A percentile compares a stretch with the other conserved stretches of the same genome.
These are phyloP conservation scores for Platyura marginata DNA, from an alignment of 1,140 invertebrate species.

Conservation along the genomic window DNA sequence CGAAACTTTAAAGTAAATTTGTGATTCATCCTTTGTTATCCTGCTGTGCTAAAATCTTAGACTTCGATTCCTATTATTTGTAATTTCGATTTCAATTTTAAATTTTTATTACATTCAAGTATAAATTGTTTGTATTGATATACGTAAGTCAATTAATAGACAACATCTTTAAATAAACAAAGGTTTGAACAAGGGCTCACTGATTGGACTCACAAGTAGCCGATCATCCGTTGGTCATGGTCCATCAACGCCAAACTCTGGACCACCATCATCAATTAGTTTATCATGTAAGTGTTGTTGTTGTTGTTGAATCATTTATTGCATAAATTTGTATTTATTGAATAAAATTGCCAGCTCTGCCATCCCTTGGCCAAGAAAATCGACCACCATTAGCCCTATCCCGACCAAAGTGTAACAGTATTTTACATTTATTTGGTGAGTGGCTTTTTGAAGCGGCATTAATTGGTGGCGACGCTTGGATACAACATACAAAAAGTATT, in stretches of 20 bases:
- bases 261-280: conserved; percentile 44
- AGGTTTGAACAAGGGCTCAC: conserved; percentile 62
- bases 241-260: conserved; percentile 45
- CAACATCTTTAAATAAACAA: conserved; percentile 6
- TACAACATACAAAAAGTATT: conserved; percentile 32
- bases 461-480: conserved; percentile 51
- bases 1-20: no score
- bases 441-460: conserved; percentile 94
- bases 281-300: conserved; percentile 34
- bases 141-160: no score
- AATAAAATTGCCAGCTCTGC: conserved; percentile 12
- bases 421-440: conserved; percentile 87
- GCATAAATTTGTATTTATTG: conserved; percentile 1
- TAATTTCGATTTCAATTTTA: no score
- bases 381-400: conserved; percentile 47
- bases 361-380: conserved; percentile 31
- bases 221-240: conserved; percentile 41
- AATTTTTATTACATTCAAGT: no score
- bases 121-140: no score
- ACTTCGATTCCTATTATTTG: no score
- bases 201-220: conserved; percentile 56
- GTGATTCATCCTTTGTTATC: no score
- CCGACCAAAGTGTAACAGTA: conserved; percentile 67
- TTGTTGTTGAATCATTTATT: not conserved
- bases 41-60: no score